Base-by-base conservation (phyloP, 1,140 invertebrate genomes). In the Phymorhynchus buccinoides region DNA sequence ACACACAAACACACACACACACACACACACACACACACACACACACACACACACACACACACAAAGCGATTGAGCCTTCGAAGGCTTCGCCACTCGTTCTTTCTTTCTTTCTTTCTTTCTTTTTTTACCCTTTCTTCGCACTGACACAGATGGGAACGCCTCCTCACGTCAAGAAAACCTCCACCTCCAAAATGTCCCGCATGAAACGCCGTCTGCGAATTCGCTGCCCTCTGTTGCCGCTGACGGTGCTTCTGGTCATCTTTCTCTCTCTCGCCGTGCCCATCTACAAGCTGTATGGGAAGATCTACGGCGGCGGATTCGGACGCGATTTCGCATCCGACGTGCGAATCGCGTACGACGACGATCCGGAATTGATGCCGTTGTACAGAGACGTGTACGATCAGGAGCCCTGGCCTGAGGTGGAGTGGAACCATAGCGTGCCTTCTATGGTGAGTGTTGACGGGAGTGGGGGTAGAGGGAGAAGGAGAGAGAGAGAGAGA, bases 341-440 rank as follows among this genome's bases (percentile, higher is more conserved):
- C 68, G 73, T 37, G 14, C 18, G 18, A 6, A n/a, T n/a, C n/a
- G n/a, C n/a, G n/a, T n/a, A n/a, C n/a, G 27, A n/a, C 62, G 37
- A 75, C 35, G 73, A 75, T 7, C 32, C 37, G 73, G 73, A 75
- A 16, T 14, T 75, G 35, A 16, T 81, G 52, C 80, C 80, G 32
- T 35, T 81, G 6, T 30, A 81, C 14, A 30, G 81, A 6, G 81
- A 83, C 66, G 22, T 83, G 1, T 71, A 42, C 62, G 1, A 12
- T 39, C 81, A 83, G n/a, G 81, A 83, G 22, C 12, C 27, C 4
- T 83, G 62, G 81, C 81, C 66, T 0, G 81, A 41, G n/a, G 81
- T 83, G 66, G 81, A 83, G 39, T 37, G 16, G 37, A 30, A 32
- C 41, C 14, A 56, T n/a, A 16, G 27, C 0, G 41, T 35, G 6